Conservation (phyloP, 2,797 vertebrate species). For the Artibeus jamaicensis region DNA sequence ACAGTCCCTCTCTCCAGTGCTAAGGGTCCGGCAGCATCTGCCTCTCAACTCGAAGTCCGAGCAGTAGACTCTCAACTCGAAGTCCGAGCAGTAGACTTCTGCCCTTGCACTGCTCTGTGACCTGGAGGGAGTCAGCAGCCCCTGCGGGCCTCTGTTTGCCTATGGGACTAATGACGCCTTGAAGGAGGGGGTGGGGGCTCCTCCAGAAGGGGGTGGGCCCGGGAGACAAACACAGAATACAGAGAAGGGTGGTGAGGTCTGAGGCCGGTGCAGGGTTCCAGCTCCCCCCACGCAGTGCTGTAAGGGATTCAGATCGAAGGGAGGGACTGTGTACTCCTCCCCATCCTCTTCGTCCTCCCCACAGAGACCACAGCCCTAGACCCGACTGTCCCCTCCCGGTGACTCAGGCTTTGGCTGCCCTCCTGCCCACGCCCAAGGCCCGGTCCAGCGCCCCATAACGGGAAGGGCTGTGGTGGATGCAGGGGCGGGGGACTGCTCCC, state of each 20-base stretch:
- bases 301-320: neutral
- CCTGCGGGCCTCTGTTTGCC: neutral
- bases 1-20: neutral
- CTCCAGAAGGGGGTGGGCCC: neutral
- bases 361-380: slow-evolving; percentile 18
- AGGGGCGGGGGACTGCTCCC: neutral
- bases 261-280: neutral
- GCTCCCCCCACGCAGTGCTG: neutral
- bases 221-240: neutral
- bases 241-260: neutral
- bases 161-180: neutral
- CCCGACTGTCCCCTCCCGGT: slow-evolving; percentile 34
- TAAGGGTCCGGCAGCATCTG: neutral
- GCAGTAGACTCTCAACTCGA: neutral
- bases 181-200: neutral
- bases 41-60: neutral
- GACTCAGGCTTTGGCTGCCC: slow-evolving; percentile 63
- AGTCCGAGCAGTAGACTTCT: neutral
- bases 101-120: neutral
- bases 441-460: neutral
- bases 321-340: neutral
- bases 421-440: neutral
- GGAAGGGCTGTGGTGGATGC: slow-evolving; percentile 8
- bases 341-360: neutral
- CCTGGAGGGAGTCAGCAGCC: neutral